Base-by-base conservation (phyloP, 1,140 invertebrate genomes). In the Lysiphlebus fabarum region DNA sequence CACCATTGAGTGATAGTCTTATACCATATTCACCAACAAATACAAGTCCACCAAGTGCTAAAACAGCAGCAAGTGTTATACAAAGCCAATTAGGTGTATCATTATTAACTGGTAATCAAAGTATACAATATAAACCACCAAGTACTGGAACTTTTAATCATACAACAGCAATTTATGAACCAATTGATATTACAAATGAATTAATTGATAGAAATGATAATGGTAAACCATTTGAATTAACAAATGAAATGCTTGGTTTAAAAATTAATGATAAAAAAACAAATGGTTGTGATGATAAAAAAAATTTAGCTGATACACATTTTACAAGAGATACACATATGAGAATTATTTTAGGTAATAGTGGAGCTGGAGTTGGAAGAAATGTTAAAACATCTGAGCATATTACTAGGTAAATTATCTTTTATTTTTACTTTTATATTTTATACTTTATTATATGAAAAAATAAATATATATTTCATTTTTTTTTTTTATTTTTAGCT, bases 271-370 rank as follows among this genome's bases (percentile, higher is more conserved):
- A 74, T 8, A 74, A 77, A 4, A 77, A 74, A 38, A 75, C 74
- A 49, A 78, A 73, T 38, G 57, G 62, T 0, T 55, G 66, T 8
- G 74, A 78, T 17, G 76, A 78, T 3, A 76, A 75, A 54, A 72
- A 71, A 49, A 74, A 70, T 56, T 78, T 80, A 4, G 78, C 86
- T 33, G 80, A 82, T 62, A 80, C 79, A 12, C 89, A 92, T 70
- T 92, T 93, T 75, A 89, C 89, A 37, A 82, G 90, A 7, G 91
- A 94, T 73, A 92, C 91, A 7, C 91, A 94, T 67, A 93, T 95
- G 91, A 83, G 90, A 65, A 93, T 93, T 61, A 93, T 94, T 69
- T 76, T 95, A 59, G 91, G 91, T 5, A 85, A 83, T 58, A 82
- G 80, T 44, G 80, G 82, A n/a, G 75, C 73, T 43, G 79, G 70